Base-by-base conservation (phyloP, 2,888 invertebrate genomes). In the Pelosia muscerda region DNA sequence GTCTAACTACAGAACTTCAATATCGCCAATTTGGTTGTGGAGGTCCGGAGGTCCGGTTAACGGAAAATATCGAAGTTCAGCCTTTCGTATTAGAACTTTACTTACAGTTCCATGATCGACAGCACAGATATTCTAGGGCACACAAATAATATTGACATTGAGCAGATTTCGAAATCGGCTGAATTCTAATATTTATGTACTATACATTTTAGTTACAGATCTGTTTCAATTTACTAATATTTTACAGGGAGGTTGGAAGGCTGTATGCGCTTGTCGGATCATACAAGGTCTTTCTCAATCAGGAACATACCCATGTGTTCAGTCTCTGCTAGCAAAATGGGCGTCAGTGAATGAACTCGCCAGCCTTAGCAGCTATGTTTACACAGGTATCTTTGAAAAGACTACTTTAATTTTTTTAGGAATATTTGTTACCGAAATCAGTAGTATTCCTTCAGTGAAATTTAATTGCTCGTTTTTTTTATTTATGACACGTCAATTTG, bases 261-360 rank as follows among this genome's bases (percentile, higher is more conserved):
- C 96, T 0, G 92, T 97, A 0, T 96, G 97, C 80, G 92, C 90
- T 0, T 95, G 96, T 66, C 95, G 98, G 63, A 95, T 97, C 0
- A 73, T 96, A 0, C 97, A 97, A 89, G 98, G 98, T 0, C 86
- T 97, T 13, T 91, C 96, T 0, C 97, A 97, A 90, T 96, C 97
- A 9, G 96, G 96, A 28, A 92, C 97, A 3, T 96, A 96, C 81
- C 97, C 97, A 0, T 95, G 96, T 22, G 88, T 96, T 0, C 97
- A 97, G 74, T 96, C 96, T 0, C 84, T 97, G 13, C 82, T 97
- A 62, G 96, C 97, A 0, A 96, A 96, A 83, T 97, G 97, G 97
- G 96, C 93, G 1, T 96, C 96, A 0, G 82, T 90, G 0, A 92
- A 93, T 0, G 97, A 97, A 83, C 91, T 96, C 42, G 96, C 95